phyloP scores from a whole-genome alignment of 2,113 vertebrate species.

The Thunnus maccoyii region DNA sequence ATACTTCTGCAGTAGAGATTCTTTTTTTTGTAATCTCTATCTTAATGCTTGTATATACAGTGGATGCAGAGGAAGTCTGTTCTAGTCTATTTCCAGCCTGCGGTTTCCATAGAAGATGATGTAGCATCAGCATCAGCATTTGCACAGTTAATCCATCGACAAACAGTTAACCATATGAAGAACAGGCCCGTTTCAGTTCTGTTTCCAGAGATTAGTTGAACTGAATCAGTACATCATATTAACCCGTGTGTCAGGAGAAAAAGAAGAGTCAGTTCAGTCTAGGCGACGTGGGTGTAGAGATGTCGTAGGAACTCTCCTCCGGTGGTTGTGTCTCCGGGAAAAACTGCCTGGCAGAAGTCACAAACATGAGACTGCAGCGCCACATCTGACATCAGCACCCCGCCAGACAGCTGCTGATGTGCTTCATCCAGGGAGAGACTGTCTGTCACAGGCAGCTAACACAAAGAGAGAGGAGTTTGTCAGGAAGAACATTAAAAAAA shows the following conservation, averaged over 20 bases:
- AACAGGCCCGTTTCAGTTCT: background rate
- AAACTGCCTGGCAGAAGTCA: conserved; percentile 86
- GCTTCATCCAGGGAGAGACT: conserved; percentile 63
- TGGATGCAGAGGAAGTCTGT: background rate
- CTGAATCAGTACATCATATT: background rate
- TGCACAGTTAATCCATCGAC: background rate
- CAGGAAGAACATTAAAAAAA: background rate
- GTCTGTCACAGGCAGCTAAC: conserved; percentile 76
- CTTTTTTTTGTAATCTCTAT: too few species aligned
- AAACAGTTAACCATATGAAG: background rate
- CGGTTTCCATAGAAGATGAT: background rate
- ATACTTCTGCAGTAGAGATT: too few species aligned
- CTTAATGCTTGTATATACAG: background rate
- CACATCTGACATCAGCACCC: conserved; percentile 65
- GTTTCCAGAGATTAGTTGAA: background rate
- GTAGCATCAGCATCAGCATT: background rate
- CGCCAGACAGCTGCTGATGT: background rate
- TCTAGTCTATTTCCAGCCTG: background rate
- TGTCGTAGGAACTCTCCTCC: conserved; percentile 81
- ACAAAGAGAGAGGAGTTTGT: conserved; percentile 24
- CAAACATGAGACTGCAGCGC: conserved; percentile 83
- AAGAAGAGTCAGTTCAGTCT: conserved; percentile 14
- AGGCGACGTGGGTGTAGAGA: conserved; percentile 81
- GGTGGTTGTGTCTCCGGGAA: conserved; percentile 79
- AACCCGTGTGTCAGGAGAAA: background rate